Evolutionary conservation across 2,888 invertebrate species (phyloP).

Genomic region (Cistogaster globosa): DNA sequence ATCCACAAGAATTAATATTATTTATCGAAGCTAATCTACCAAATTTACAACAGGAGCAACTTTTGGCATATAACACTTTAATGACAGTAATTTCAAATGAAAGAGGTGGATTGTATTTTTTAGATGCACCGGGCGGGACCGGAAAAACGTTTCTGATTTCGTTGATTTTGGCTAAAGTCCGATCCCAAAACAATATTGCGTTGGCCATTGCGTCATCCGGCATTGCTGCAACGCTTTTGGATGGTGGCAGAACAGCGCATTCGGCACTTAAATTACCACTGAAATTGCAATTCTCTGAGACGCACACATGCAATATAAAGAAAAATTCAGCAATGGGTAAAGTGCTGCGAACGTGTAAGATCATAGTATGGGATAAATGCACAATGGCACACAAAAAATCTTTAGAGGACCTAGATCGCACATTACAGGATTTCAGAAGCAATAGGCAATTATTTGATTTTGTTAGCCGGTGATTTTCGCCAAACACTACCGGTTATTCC

Average conservation of each 20-base stretch:
- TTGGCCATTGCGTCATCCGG: slow-evolving; percentile 44
- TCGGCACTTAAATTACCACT: slow-evolving; percentile 24
- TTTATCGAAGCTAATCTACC: slow-evolving; percentile 5
- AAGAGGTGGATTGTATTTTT: slow-evolving; percentile 39
- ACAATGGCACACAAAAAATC: too few species aligned
- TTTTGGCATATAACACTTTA: slow-evolving; percentile 15
- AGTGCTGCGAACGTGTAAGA: slow-evolving; percentile 23
- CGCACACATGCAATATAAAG: slow-evolving; percentile 25
- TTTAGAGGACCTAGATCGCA: slow-evolving; percentile 49
- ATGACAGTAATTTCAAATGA: slow-evolving; percentile 22
- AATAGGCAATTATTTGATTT: slow-evolving; percentile 24
- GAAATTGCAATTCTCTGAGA: slow-evolving; percentile 8
- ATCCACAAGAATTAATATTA: too few species aligned
- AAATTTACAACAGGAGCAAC: slow-evolving; percentile 14
- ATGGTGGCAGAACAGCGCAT: slow-evolving; percentile 44
- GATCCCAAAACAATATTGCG: slow-evolving; percentile 49
- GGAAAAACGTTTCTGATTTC: slow-evolving; percentile 30
- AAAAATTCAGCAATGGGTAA: slow-evolving; percentile 40
- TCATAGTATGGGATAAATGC: slow-evolving; percentile 36
- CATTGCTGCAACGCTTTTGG: slow-evolving; percentile 43
- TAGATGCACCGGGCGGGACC: background rate
- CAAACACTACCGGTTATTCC: background rate
- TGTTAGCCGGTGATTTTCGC: too few species aligned
- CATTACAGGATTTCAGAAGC: slow-evolving; percentile 45
- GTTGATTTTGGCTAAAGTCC: slow-evolving; percentile 45